Conservation (phyloP, 2,888 invertebrate genomes). For the Chamaedrilus cognettii region DNA sequence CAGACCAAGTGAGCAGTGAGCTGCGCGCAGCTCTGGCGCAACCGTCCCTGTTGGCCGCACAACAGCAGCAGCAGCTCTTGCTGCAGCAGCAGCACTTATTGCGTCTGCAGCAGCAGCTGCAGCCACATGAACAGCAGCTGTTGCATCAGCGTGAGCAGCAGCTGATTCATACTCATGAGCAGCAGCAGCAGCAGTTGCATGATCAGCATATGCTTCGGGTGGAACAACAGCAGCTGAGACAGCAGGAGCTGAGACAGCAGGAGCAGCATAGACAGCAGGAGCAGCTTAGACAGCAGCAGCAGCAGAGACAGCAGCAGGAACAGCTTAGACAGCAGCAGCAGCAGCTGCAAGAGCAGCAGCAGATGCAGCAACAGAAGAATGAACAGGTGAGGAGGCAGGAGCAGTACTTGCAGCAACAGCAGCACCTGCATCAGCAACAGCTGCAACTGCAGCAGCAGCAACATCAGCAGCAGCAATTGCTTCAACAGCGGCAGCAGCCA, state of each 20-base stretch:
- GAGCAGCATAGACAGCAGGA: slow-evolving; percentile 12
- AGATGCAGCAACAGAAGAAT: not conserved
- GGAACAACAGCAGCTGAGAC: slow-evolving; percentile 4
- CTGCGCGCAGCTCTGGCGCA: slow-evolving; percentile 37
- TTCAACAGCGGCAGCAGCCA: slow-evolving; percentile 22
- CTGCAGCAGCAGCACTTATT: slow-evolving; percentile 33
- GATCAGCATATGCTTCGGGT: slow-evolving; percentile 8
- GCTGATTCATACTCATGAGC: not conserved
- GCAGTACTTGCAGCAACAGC: not conserved
- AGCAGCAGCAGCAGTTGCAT: slow-evolving; percentile 32
- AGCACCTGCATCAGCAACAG: not conserved
- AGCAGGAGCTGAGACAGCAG: slow-evolving; percentile 5
- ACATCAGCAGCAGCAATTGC: not conserved
- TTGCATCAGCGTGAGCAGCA: not conserved
- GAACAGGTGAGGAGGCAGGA: not conserved
- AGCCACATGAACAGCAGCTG: not conserved
- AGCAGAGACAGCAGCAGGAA: slow-evolving; percentile 6
- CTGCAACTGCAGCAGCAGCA: not conserved
- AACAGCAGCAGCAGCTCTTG: slow-evolving; percentile 32
- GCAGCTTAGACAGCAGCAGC: slow-evolving; percentile 3
- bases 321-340: not conserved
- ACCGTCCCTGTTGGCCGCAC: slow-evolving; percentile 37
- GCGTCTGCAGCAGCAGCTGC: not conserved
- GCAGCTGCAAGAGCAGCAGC: not conserved
- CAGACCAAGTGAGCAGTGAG: slow-evolving; percentile 28